Evolutionary conservation across 2,797 vertebrate genomes (phyloP).

Genomic region (Bothrops alternatus): DNA sequence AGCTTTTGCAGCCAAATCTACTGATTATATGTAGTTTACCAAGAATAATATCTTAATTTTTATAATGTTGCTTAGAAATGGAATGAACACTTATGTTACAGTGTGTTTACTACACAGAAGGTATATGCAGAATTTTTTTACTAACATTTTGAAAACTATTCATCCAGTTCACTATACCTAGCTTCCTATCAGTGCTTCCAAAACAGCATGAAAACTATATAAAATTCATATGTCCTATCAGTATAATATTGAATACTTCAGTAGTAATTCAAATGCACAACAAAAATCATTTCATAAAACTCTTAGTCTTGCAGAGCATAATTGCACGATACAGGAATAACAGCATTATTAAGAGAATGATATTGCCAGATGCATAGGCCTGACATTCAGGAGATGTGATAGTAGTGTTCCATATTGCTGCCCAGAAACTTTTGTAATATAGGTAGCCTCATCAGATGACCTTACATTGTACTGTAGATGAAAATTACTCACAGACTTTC

Average conservation of each 20-base stretch:
- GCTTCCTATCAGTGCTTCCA: neutral
- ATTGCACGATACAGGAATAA: neutral
- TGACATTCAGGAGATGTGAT: no score
- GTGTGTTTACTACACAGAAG: neutral
- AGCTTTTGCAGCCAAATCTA: neutral
- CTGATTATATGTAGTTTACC: neutral
- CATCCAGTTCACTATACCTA: neutral
- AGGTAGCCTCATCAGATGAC: neutral
- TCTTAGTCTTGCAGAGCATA: neutral
- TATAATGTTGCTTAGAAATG: neutral
- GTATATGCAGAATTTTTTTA: neutral
- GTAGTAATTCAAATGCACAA: neutral
- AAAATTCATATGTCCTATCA: neutral
- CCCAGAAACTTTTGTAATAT: neutral
- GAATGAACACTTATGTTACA: neutral
- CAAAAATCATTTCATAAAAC: neutral
- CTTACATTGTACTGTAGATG: neutral
- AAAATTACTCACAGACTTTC: constrained; percentile 24
- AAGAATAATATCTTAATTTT: neutral
- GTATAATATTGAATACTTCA: neutral
- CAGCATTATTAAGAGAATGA: neutral
- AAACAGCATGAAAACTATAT: neutral
- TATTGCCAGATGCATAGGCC: neutral
- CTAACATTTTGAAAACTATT: neutral
- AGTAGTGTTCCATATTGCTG: neutral